phyloP scores from a whole-genome alignment of 2,113 vertebrate genomes.

The Halcyon senegalensis region DNA sequence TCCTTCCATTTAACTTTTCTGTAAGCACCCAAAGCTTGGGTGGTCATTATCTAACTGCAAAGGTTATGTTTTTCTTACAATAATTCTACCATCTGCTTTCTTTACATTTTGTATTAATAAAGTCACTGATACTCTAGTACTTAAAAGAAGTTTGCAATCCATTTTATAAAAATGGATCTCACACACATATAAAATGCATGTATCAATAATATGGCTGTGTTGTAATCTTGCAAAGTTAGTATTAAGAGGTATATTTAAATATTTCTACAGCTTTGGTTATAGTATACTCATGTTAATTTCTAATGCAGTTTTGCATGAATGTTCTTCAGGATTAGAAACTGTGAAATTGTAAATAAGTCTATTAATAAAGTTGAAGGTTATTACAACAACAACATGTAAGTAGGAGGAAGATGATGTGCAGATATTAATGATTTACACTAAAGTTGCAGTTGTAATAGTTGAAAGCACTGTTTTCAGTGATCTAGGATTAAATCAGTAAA shows the following conservation, averaged over 20 bases:
- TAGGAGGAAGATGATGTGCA: background rate
- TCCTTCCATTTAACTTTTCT: background rate
- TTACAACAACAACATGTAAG: background rate
- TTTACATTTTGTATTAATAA: background rate
- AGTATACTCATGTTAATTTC: background rate
- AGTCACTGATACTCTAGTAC: background rate
- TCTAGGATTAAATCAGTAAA: background rate
- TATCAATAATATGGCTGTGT: background rate
- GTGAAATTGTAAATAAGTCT: background rate
- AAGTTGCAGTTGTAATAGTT: background rate
- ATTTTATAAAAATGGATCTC: background rate
- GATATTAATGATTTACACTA: background rate
- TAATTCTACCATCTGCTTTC: background rate
- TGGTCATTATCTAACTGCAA: background rate
- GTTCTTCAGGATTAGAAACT: background rate
- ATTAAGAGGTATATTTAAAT: background rate
- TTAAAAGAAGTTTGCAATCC: background rate
- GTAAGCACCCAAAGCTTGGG: background rate
- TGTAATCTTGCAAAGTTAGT: background rate
- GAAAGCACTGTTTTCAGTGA: background rate
- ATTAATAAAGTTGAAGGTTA: background rate
- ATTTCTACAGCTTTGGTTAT: background rate
- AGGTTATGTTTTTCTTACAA: background rate
- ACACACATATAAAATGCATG: background rate
- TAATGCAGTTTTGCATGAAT: background rate